phyloP scores from a whole-genome alignment of 2,888 invertebrate genomes.

The Tortricodes alternella region DNA sequence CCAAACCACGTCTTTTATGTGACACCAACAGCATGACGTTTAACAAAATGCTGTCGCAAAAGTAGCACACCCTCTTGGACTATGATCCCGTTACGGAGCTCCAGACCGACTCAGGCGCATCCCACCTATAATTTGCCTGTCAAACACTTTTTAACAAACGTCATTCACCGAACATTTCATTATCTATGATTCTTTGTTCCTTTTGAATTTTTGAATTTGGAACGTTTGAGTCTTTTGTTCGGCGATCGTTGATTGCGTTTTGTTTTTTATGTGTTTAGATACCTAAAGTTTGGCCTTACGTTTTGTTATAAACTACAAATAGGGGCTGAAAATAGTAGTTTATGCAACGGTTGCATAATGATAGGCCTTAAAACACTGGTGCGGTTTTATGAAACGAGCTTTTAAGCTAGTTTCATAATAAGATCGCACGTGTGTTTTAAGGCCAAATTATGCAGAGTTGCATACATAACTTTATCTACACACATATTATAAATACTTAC shows the following conservation, averaged over 20 bases:
- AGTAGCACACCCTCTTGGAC: not conserved
- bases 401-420: too few species aligned
- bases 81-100: slow-evolving; percentile 6
- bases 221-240: slow-evolving; percentile 3
- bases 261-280: slow-evolving; percentile 29
- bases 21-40: too few species aligned
- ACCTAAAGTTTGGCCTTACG: not conserved
- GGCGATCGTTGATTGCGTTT: slow-evolving; percentile 31
- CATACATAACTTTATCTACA: too few species aligned
- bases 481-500: too few species aligned
- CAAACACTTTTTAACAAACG: slow-evolving; percentile 73
- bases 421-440: too few species aligned
- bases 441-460: too few species aligned
- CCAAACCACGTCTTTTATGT: too few species aligned
- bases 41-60: not conserved
- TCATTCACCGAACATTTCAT: slow-evolving; percentile 67
- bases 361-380: too few species aligned
- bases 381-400: too few species aligned
- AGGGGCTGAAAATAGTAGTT: too few species aligned
- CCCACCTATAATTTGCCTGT: slow-evolving; percentile 69
- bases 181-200: slow-evolving; percentile 47
- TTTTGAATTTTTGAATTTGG: slow-evolving; percentile 36
- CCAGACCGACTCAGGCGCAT: slow-evolving; percentile 31
- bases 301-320: too few species aligned
- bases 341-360: too few species aligned